Base-by-base conservation (phyloP, 2,113 vertebrate genomes). In the Syngnathus floridae region DNA sequence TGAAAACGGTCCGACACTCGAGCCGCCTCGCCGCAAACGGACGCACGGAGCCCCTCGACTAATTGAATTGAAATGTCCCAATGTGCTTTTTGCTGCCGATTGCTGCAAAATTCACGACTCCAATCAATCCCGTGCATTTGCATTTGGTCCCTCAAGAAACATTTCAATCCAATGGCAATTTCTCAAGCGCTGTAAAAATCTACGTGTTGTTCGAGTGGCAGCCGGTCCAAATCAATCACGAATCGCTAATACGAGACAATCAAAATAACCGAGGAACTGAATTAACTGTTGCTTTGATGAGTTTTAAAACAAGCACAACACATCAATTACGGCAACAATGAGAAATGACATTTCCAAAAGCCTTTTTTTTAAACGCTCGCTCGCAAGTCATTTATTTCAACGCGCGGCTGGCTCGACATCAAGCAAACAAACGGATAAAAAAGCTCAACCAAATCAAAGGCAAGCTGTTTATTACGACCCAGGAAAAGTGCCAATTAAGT, bases 371-470 rank as follows among this genome's bases (percentile, higher is more conserved):
- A 75, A 41, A 41, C 10, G 10, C 26, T 26, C 57, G 40, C 68
- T 82, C 77, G 62, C 76, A 64, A 66, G 38, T 37, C 61, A 62
- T 65, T 63, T 2, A 37, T 72, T 69, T 73, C 59, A 73, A 66
- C 51, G 75, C 70, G 64, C 69, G 43, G 26, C 35, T 74, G 6
- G 46, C 51, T 77, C 56, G 82, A 83, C 77, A 84, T 62, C 57
- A 68, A 76, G 51, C 66, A 64, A 66, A 67, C 6, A 65, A 78
- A 78, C 66, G 80, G 76, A 11, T 22, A 52, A 58, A 22, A 41
- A 35, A 21, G 0, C 16, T 49, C 1, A 22, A 71, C 58, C 83
- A 62, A 68, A 43, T 63, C 40, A 65, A 36, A 74, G 71, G 81
- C 79, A 73, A 88, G 5, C 4, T 45, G 61, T 57, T 73, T 17